Evolutionary conservation across 2,797 vertebrate species (phyloP), one percentile per base, ranked within the genome.

Genomic region (Ispidina picta): DNA sequence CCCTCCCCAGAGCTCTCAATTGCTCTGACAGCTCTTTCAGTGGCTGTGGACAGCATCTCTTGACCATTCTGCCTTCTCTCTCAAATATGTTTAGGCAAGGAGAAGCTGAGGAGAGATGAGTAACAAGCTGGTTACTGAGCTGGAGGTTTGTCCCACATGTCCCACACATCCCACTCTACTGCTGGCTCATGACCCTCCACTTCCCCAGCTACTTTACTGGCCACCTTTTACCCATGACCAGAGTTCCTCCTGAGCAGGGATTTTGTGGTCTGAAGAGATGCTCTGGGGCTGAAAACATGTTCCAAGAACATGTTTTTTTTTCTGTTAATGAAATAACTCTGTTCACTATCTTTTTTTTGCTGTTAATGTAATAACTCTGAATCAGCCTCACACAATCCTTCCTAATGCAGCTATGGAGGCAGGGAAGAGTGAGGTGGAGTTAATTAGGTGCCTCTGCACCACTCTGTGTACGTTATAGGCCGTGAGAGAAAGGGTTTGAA

Each of bases 131-230:
- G 15, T 63, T n/a, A 9, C 12, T 0, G 1, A 56, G n/a, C 10
- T 0, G 0, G 12, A 12, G 13, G 7, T 33, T 68, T 91, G 54
- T 68, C 49, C 52, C 4, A 1, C 2, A 8, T 1, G 1, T 13
- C 58, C 22, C 8, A 1, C 2, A 1, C 3, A 4, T 29, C 56
- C 35, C 6, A 2, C 5, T 9, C 19, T 10, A 2, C 59, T 75
- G 31, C 60, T 82, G 41, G 12, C 15, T 88, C 0, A 0, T 46
- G 19, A 25, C 41, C 15, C 10, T 60, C 28, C 1, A 0, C 28
- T 37, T 59, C 14, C 29, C 19, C 17, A 52, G 10, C 16, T 60
- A 35, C 25, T 56, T 33, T 6, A 3, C 15, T 62, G 82, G 56
- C 28, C 35, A 48, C 52, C 54, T 22, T 44, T 8, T 16, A 37